Percentiles rank a stretch among this genome's conserved stretches.
phyloP scores from a whole-genome alignment of 2,888 invertebrate genomes.

The Agrotis ipsilon region DNA sequence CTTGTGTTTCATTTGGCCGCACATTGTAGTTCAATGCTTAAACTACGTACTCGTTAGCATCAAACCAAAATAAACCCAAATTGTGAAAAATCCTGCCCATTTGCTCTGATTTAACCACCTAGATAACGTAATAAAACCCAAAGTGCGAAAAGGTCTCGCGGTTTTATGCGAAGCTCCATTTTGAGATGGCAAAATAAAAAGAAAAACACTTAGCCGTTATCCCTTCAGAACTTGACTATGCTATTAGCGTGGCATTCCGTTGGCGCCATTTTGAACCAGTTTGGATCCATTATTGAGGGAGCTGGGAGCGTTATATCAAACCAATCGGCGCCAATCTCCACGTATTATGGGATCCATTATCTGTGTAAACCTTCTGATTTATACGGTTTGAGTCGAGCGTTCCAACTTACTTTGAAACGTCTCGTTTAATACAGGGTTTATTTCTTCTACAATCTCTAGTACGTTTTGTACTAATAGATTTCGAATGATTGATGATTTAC shows the following conservation, averaged over 20 bases:
- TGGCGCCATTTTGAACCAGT: slow-evolving; percentile 41
- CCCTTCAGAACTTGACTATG: slow-evolving; percentile 49
- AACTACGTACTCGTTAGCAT: background rate
- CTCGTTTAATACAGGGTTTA: background rate
- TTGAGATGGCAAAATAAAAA: slow-evolving; percentile 43
- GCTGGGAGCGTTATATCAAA: slow-evolving; percentile 38
- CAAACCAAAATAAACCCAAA: background rate
- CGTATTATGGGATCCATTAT: slow-evolving; percentile 58
- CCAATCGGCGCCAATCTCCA: slow-evolving; percentile 37
- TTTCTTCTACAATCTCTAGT: background rate
- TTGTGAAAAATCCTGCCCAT: slow-evolving; percentile 15
- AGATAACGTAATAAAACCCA: slow-evolving; percentile 41
- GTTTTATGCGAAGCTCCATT: slow-evolving; percentile 38
- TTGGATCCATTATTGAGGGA: slow-evolving; percentile 37
- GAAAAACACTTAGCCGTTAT: slow-evolving; percentile 54
- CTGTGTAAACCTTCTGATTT: slow-evolving; percentile 41
- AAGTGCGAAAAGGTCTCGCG: slow-evolving; percentile 26
- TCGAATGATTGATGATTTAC: background rate
- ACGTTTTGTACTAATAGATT: background rate
- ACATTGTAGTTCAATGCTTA: background rate
- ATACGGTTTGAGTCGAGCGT: slow-evolving; percentile 13
- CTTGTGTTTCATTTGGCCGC: background rate
- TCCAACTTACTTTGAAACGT: slow-evolving; percentile 2
- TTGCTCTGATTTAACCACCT: slow-evolving; percentile 32
- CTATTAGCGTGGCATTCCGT: slow-evolving; percentile 52